Evolutionary conservation across 1,140 invertebrate species (phyloP), one percentile per base, ranked within the genome.

Genomic region (fruit fly (Drosophila melanogaster)): DNA sequence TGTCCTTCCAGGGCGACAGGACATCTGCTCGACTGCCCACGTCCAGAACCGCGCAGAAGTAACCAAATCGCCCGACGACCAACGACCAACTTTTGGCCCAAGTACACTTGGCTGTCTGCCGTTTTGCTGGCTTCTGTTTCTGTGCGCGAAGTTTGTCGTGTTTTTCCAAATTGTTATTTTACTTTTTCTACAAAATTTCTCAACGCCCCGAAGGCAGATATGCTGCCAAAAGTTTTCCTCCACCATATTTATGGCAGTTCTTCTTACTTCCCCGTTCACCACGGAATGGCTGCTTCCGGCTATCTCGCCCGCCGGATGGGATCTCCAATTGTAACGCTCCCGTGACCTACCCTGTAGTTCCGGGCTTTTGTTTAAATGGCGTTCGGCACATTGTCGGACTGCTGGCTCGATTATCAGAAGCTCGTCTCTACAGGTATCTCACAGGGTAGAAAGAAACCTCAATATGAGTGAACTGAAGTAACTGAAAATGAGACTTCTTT

Each of bases 371-470:
- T 98, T 96, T 97, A 96, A 96, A 95, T 96, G 95, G 95, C 95
- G 90, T 72, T 38, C 64, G 66, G 40, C 38, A 46, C 33, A 67
- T 51, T 67, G 56, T 58, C 43, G 50, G 64, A 79, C 76, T 77
- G 77, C 71, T 62, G 93, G 93, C 93, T 92, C 93, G 93, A 93
- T 94, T 94, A 95, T 98, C 97, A 98, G 97, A 98, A 98, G 97
- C 97, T 98, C 97, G 97, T 97, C 97, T 98, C 96, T 98, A 98
- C 97, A 98, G 97, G 97, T 98, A 98, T 98, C 97, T 98, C 97
- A 97, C 97, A 92, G 97, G 97, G 80, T 89, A 89, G 84, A 89
- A 89, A 90, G 72, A 89, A 84, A 84, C 84, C 65, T 67, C 84
- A n/a, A 8, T 14, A 2, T 14, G 24, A 38, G 51, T 61, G 51